Percentiles rank a stretch among this genome's conserved stretches.
These are phyloP conservation scores for Lasioglossum zephyrum DNA, from an alignment of 2,888 invertebrate species.

Conservation along the genomic window DNA sequence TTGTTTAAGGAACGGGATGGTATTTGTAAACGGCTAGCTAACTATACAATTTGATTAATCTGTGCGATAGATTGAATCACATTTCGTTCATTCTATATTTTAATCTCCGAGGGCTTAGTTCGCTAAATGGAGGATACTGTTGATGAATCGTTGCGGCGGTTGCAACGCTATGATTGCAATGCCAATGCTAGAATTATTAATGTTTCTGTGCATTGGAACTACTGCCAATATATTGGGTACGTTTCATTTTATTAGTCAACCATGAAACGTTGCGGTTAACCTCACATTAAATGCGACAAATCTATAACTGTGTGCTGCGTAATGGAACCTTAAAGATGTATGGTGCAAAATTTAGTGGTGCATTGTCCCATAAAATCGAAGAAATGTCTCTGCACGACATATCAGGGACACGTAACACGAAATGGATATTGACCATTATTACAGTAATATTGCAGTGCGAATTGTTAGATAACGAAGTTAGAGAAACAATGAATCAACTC, in stretches of 20 bases:
- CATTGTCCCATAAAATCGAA: background rate
- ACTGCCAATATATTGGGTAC: slow-evolving; percentile 6
- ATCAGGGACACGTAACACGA: background rate
- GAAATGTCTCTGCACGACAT: background rate
- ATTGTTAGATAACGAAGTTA: background rate
- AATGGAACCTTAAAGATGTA: slow-evolving; percentile 13
- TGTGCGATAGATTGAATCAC: background rate
- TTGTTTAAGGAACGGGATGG: background rate
- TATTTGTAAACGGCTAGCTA: background rate
- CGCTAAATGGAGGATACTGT: background rate
- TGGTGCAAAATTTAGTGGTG: background rate
- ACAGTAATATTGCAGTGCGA: background rate
- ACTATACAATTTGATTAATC: background rate
- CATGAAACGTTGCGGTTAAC: slow-evolving; percentile 37
- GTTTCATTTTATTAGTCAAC: slow-evolving; percentile 46
- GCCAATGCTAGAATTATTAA: slow-evolving; percentile 22
- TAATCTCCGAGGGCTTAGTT: background rate
- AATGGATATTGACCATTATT: background rate
- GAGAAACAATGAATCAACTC: background rate
- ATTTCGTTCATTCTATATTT: background rate
- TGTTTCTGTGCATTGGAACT: background rate
- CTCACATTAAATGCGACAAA: slow-evolving; percentile 18
- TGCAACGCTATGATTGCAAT: background rate
- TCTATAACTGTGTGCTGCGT: slow-evolving; percentile 18
- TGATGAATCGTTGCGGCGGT: slow-evolving; percentile 3